phyloP scores from a whole-genome alignment of 2,113 vertebrate genomes.

The Sebastes fasciatus region DNA sequence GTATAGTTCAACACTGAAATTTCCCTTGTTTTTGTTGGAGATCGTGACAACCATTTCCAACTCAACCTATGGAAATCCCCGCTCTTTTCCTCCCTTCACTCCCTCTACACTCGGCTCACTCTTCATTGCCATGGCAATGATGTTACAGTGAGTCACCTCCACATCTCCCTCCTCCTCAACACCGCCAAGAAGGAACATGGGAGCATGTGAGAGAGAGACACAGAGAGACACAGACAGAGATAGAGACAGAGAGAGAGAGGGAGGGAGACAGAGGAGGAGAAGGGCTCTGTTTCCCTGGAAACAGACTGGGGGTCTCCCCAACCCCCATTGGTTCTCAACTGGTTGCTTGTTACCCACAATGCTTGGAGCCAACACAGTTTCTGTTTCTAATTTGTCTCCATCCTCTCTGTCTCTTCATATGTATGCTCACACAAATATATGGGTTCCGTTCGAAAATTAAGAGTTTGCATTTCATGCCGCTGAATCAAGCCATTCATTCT shows the following conservation, averaged over 20 bases:
- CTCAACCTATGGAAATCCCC: slow-evolving; percentile 58
- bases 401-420: slow-evolving; percentile 41
- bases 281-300: slow-evolving; percentile 82
- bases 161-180: slow-evolving; percentile 77
- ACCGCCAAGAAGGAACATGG: slow-evolving; percentile 69
- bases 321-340: slow-evolving; percentile 78
- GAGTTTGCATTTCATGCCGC: slow-evolving; percentile 17
- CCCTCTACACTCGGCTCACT: slow-evolving; percentile 53
- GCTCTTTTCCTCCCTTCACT: slow-evolving; percentile 40
- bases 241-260: slow-evolving; percentile 28
- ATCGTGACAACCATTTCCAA: slow-evolving; percentile 44
- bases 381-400: slow-evolving; percentile 69
- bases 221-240: slow-evolving; percentile 25
- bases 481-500: slow-evolving; percentile 2
- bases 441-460: slow-evolving; percentile 6
- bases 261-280: slow-evolving; percentile 48
- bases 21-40: background rate
- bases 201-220: slow-evolving; percentile 42
- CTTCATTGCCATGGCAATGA: slow-evolving; percentile 81
- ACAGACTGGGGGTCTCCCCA: slow-evolving; percentile 80
- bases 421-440: slow-evolving; percentile 1
- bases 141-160: slow-evolving; percentile 83
- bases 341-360: slow-evolving; percentile 76
- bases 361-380: slow-evolving; percentile 57
- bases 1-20: slow-evolving; percentile 8